Evolutionary conservation across 2,797 vertebrate species (phyloP), one percentile per base, ranked within the genome.

Genomic region (Cryptoblepharus egeriae): DNA sequence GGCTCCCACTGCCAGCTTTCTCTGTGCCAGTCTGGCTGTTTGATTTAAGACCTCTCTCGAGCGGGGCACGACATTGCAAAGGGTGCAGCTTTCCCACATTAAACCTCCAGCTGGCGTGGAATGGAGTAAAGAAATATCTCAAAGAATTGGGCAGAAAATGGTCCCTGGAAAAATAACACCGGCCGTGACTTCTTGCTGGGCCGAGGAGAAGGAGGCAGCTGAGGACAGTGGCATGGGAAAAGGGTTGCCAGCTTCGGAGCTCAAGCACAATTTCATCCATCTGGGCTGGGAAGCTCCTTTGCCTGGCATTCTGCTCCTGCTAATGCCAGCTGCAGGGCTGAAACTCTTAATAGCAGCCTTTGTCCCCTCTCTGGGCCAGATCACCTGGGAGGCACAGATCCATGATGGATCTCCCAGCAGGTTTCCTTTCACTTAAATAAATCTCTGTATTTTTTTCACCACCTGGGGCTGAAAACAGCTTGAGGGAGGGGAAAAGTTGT

Each of bases 11-110:
- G 16, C 77, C 69, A 49, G 90, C 57, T 45, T 70, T 15, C 67
- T 6, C 11, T 3, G 28, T 75, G 65, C 52, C 64, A 24, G 55
- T 26, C 22, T 65, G 68, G 69, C 84, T 55, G 77, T 71, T 82
- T 93, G 90, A 92, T 92, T 90, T 91, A 94, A 90, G 85, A 67
- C 84, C n/a, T n/a, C 85, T 4, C 76, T 78, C 13, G 49, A 58
- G 77, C 63, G 68, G 63, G 86, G 77, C 69, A 1, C 10, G 57
- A 37, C 28, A 6, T 75, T 60, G 42, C 45, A 24, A 9, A 20
- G n/a, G 28, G 2, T 16, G 28, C 32, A 20, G 35, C 32, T 28
- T 69, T 82, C 72, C 86, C 81, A 45, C 42, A 70, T 61, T 83
- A 61, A 74, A 58, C 60, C 58, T 75, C 81, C 87, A 88, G 88